Conservation (phyloP, 2,113 vertebrate genomes). For the Micronycteris hirsuta region DNA sequence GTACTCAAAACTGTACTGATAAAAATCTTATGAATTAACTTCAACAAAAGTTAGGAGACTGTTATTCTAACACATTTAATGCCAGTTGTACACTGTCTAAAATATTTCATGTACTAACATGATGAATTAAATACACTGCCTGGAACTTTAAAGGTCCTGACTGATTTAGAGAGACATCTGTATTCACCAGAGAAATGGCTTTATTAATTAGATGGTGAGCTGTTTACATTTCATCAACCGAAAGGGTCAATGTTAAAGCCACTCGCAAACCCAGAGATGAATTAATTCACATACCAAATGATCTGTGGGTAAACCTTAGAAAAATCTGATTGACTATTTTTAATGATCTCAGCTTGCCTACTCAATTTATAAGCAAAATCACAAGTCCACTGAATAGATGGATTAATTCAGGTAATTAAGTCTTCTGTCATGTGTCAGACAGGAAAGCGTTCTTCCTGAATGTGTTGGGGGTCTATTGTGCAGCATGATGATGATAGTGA, state of each 20-base stretch:
- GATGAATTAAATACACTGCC: conserved; percentile 39
- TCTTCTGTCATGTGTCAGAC: not conserved
- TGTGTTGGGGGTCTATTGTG: not conserved
- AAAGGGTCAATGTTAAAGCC: conserved; percentile 66
- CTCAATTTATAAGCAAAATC: conserved; percentile 41
- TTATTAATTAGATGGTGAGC: conserved; percentile 70
- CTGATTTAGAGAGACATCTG: conserved; percentile 65
- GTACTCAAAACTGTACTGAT: not conserved
- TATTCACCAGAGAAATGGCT: conserved; percentile 68
- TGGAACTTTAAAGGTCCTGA: conserved; percentile 54
- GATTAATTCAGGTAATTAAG: not conserved
- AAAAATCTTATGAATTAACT: conserved; percentile 56
- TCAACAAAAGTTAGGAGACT: not conserved
- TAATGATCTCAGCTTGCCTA: conserved; percentile 64
- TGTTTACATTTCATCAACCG: conserved; percentile 68
- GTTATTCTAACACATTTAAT: conserved; percentile 22
- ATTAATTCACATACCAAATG: conserved; percentile 57
- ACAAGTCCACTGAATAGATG: not conserved
- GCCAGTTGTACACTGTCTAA: conserved; percentile 18
- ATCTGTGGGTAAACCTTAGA: conserved; percentile 39
- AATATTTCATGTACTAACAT: conserved; percentile 23
- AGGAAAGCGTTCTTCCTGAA: not conserved
- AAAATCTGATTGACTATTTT: conserved; percentile 46
- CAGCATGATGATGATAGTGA: not conserved
- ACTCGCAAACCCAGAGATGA: conserved; percentile 32